Evolutionary conservation across 2,888 invertebrate species (phyloP), one percentile per base, ranked within the genome.

Genomic region (Eupithecia dodoneata): DNA sequence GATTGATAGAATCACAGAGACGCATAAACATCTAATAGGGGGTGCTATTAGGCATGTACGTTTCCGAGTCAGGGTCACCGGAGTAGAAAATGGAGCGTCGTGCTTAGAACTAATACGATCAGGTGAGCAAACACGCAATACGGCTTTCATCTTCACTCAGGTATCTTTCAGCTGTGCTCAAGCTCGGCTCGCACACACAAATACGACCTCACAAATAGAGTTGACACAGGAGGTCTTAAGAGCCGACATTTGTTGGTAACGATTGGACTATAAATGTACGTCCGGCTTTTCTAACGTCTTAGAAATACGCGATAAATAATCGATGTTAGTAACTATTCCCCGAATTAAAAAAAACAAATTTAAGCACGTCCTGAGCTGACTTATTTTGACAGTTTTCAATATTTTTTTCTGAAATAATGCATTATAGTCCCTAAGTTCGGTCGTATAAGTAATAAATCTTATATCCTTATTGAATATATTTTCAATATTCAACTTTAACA

Each of bases 71-170:
- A 88, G 91, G 85, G 81, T 89, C 92, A 93, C 80, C 88, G 87
- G 90, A 88, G 91, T 88, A 93, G 93, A 94, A 94, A 94, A 92
- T 92, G 91, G 91, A 91, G 92, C 93, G 87, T 86, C 91, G 90
- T 92, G 93, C 91, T 92, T 92, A 91, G 87, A 90, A 91, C 93
- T 94, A 93, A 94, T 94, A 91, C 93, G 94, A 94, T 94, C 94
- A 94, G 89, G 90, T 93, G 94, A 91, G 92, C 93, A 93, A 94
- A 93, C 91, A 92, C 91, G 91, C 89, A 91, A 89, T 89, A 87
- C 87, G 85, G 94, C 94, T 95, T 95, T 95, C 94, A 95, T 95
- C 94, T 94, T 93, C 93, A 92, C 87, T 92, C 90, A 89, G 88
- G 90, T 93, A 91, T 93, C 88, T 90, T 90, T 85, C 84, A 85